Evolutionary conservation across 2,113 vertebrate species (phyloP).

Genomic region (Sylvilagus bachmani): DNA sequence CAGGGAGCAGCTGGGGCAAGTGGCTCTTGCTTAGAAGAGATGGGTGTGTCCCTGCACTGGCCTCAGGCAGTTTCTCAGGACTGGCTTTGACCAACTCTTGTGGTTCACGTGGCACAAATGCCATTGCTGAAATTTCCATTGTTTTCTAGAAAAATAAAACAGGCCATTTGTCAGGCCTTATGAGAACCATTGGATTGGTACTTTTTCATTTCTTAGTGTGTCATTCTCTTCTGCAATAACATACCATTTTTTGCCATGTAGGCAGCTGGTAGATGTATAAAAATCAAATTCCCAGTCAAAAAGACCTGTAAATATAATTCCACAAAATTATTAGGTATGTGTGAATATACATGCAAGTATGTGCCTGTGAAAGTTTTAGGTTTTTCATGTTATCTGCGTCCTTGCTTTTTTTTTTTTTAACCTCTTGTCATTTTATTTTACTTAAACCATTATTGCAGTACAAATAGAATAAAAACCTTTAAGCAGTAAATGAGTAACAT

Average conservation of each 20-base stretch:
- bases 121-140: slow-evolving; percentile 45
- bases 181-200: slow-evolving; percentile 14
- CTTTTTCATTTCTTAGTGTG: neutral
- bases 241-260: neutral
- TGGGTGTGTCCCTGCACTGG: neutral
- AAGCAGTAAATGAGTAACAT: neutral
- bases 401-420: slow-evolving; percentile 1
- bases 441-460: neutral
- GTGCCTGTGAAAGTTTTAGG: neutral
- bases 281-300: neutral
- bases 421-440: neutral
- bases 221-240: neutral
- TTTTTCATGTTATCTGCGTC: slow-evolving; percentile 29
- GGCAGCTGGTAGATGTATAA: neutral
- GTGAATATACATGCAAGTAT: accelerated
- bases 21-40: neutral
- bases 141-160: slow-evolving; percentile 53
- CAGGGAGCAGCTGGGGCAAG: neutral
- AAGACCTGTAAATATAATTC: slow-evolving; percentile 38
- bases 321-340: neutral
- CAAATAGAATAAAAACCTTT: neutral
- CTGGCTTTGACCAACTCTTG: neutral
- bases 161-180: neutral
- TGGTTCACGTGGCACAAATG: slow-evolving; percentile 36
- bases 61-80: neutral